Percentiles rank a stretch among this genome's conserved stretches.
Conservation (phyloP, 2,113 vertebrate genomes). For the Tachysurus fulvidraco region DNA sequence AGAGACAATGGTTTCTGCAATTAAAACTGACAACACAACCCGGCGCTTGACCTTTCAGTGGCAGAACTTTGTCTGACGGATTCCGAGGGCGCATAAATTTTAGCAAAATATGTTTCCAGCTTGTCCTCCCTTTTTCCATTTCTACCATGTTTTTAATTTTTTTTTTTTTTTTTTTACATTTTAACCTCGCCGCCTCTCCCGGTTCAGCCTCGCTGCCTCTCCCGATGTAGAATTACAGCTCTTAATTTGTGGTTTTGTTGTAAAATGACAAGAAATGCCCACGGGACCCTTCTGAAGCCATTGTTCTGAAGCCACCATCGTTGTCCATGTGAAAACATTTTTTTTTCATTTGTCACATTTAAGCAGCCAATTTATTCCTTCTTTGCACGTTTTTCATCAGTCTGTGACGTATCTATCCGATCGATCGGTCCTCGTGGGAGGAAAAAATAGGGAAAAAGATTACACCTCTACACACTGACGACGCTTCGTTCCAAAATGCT, state of each 20-base stretch:
- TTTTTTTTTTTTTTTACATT: background rate
- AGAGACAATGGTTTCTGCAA: constrained; percentile 23
- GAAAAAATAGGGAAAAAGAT: background rate
- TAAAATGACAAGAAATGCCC: background rate
- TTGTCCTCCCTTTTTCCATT: constrained; percentile 32
- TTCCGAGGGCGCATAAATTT: constrained; percentile 43
- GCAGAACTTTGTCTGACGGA: constrained; percentile 51
- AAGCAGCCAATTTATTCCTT: background rate
- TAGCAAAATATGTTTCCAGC: constrained; percentile 18
- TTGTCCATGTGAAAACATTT: background rate
- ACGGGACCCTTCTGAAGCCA: background rate
- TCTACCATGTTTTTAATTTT: background rate
- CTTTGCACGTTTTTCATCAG: background rate
- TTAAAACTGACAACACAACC: constrained; percentile 47
- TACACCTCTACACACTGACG: background rate
- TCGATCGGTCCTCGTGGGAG: background rate
- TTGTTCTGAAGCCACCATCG: background rate
- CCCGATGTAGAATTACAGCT: background rate
- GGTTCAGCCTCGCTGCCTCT: background rate
- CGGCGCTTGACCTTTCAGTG: constrained; percentile 58
- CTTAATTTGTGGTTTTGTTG: background rate
- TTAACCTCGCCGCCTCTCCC: no score
- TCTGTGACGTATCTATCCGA: background rate
- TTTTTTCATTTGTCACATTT: no score
- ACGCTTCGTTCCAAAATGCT: background rate